Base-by-base conservation (phyloP, 1,140 invertebrate genomes). In the Sycobia sp. region DNA sequence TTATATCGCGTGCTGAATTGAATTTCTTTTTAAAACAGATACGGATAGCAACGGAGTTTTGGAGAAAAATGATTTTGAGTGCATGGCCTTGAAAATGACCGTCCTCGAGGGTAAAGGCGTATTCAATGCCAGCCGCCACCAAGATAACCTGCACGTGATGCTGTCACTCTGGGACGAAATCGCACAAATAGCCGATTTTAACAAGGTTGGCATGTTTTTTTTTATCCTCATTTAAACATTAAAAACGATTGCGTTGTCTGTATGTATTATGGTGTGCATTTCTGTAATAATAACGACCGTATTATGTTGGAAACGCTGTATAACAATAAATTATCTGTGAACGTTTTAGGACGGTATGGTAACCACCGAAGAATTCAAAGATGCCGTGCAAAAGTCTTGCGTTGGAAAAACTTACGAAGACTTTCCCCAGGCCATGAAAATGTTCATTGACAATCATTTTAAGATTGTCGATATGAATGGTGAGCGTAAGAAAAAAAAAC, bases 91-190 rank as follows among this genome's bases (percentile, higher is more conserved):
- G 8, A 85, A 90, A 67, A 90, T 90, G 57, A 92, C 91, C 54
- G 84, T 92, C 9, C 86, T 92, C 41, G 91, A 92, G 73, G 90
- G 90, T 53, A 91, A 91, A 68, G 91, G 91, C 27, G 89, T 91
- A 62, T 92, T 90, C 74, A 90, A 86, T 72, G 76, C 84, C 32
- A 82, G 80, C 10, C 83, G 86, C 13, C 84, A 91, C 59, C 88
- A 89, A 71, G 90, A 91, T 72, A 91, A 92, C 78, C 85, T 91
- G 71, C 89, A 92, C 72, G 85, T 92, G 36, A 92, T 92, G 91
- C 76, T 86, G 10, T 90, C 90, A 65, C 81, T 93, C 5, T 93
- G 91, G 91, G 90, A 91, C 66, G 91, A 93, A 82, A 91, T 93
- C 64, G 85, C 91, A 1, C 88, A 91, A 67, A 81, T 93, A 62